Evolutionary conservation across 1,140 invertebrate genomes (phyloP).

Genomic region (Phocides pigmalion): DNA sequence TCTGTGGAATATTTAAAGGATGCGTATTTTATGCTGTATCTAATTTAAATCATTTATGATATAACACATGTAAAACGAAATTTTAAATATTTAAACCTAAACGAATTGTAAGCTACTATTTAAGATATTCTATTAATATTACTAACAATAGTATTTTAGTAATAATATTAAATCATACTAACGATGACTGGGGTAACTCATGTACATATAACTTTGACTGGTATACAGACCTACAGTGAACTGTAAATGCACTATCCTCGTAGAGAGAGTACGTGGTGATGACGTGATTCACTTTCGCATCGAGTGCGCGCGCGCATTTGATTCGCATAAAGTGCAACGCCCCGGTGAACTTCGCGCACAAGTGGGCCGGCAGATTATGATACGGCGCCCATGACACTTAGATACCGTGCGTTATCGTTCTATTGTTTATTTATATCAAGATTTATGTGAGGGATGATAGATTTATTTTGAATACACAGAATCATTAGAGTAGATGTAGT

Average conservation of each 20-base stretch:
- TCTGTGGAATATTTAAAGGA: too few species aligned
- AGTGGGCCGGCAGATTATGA: constrained; percentile 50
- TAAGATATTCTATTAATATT: too few species aligned
- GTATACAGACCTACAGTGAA: constrained; percentile 1
- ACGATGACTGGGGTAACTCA: constrained; percentile 1
- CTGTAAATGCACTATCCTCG: constrained; percentile 21
- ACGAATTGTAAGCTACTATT: too few species aligned
- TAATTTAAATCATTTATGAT: too few species aligned
- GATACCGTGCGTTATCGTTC: constrained; percentile 2
- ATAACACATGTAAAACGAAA: too few species aligned
- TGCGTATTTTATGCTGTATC: too few species aligned
- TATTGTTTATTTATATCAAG: constrained; percentile 7
- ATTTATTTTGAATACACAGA: too few species aligned
- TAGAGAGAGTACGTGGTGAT: constrained; percentile 41
- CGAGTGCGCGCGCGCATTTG: constrained; percentile 57
- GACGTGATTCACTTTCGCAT: constrained; percentile 71
- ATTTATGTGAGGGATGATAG: background rate
- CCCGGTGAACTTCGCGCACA: constrained; percentile 74
- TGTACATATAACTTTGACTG: constrained; percentile 1
- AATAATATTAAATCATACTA: too few species aligned
- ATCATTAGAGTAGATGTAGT: too few species aligned
- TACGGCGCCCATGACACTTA: constrained; percentile 26
- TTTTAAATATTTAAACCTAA: too few species aligned
- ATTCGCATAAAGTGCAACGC: constrained; percentile 73
- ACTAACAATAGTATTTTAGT: too few species aligned